Evolutionary conservation across 2,113 vertebrate genomes (phyloP), one percentile per base, ranked within the genome.

Genomic region (Parus major): DNA sequence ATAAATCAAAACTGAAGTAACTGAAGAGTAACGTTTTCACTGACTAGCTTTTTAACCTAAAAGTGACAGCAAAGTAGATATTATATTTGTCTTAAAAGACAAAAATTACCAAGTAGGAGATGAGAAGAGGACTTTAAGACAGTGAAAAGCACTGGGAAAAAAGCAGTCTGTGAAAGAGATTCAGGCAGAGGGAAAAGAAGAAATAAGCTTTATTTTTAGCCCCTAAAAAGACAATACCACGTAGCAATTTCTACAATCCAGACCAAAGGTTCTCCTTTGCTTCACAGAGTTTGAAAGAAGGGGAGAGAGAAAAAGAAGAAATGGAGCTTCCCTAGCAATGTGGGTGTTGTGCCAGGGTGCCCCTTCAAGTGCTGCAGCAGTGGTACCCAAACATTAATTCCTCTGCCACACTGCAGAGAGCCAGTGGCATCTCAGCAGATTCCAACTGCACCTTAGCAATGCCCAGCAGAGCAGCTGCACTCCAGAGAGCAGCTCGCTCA

Each of bases 391-490:
- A 78, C 49, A 56, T 88, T 91, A 92, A 88, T 79, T 86, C 80
- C 69, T 93, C 79, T 17, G 4, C 56, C 24, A 42, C 41, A 9
- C n/a, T 16, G 8, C 53, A 64, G 31, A 61, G n/a, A 88, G 65
- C 68, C 81, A 91, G 65, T 86, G 53, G 65, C 53, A 6, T 66
- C 86, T 89, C 49, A 80, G 89, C 82, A 90, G 92, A 72, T 80
- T 89, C 76, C 78, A 94, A 5, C 73, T 61, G 90, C 65, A 72
- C 73, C 86, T 96, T n/a, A 65, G 64, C 86, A 71, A 64, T 70
- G 92, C 92, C 93, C 93, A 96, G 55, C 46, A 59, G 88, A 97
- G 94, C 93, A 97, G 95, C 94, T 98, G 94, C 88, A 91, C 90
- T 93, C 81, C 46, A 61, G 92, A 91, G 85, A 91, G 92, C 86